phyloP scores from a whole-genome alignment of 2,888 invertebrate genomes.

The Brachypterus glaber region DNA sequence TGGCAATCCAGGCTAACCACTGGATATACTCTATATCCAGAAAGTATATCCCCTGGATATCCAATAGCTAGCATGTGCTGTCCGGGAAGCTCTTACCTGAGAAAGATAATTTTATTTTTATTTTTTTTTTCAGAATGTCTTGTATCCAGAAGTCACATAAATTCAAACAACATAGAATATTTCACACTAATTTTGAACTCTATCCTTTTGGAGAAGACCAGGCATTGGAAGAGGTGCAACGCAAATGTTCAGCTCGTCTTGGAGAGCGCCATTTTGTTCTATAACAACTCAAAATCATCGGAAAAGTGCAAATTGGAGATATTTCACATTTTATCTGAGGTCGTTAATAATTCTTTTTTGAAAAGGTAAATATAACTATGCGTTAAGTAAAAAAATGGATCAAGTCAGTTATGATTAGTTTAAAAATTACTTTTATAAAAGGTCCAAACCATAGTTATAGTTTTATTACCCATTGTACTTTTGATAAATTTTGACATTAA shows the following conservation, averaged over 20 bases:
- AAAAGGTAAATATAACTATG: constrained; percentile 28
- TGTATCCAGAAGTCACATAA: constrained; percentile 19
- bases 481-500: constrained; percentile 6
- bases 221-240: constrained; percentile 24
- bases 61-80: no score
- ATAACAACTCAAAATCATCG: constrained; percentile 15
- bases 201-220: constrained; percentile 22
- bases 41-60: no score
- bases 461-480: no score
- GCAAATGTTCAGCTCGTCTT: constrained; percentile 23
- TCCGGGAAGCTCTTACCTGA: no score
- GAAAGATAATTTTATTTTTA: not conserved
- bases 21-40: no score
- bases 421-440: no score
- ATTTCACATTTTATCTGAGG: constrained; percentile 41
- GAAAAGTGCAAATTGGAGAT: constrained; percentile 34
- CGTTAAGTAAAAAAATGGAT: constrained; percentile 24
- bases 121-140: constrained; percentile 22
- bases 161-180: constrained; percentile 17
- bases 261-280: constrained; percentile 21
- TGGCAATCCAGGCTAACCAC: no score
- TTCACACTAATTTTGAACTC: constrained; percentile 23
- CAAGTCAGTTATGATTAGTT: not conserved
- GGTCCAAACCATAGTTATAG: no score
- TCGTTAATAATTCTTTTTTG: constrained; percentile 39